A percentile compares a stretch with the other conserved stretches of the same genome.
phyloP scores from a whole-genome alignment of 2,888 invertebrate genomes.

The Dryobota labecula region DNA sequence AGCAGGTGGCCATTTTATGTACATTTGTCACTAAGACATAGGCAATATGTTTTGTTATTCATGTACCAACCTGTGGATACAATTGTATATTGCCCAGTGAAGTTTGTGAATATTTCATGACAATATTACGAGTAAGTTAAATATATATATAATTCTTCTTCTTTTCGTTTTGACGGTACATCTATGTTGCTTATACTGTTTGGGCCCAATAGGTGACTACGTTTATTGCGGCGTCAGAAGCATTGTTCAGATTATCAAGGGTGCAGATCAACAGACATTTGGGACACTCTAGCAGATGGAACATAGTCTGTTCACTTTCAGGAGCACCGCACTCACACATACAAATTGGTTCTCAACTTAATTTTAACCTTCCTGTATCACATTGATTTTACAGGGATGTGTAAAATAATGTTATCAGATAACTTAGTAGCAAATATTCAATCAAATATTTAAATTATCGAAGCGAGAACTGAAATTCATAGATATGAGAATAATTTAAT shows the following conservation, averaged over 20 bases:
- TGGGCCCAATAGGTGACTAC: neutral
- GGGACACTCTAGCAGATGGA: neutral
- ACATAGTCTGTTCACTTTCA: neutral
- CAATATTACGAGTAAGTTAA: neutral
- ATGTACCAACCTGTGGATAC: neutral
- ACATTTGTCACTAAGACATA: too few species aligned
- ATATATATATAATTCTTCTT: too few species aligned
- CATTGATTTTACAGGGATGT: neutral
- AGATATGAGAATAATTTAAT: slow-evolving; percentile 14
- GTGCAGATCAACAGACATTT: neutral
- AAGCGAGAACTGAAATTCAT: slow-evolving; percentile 12
- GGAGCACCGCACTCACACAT: neutral
- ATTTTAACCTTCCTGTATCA: neutral
- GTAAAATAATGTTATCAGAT: neutral
- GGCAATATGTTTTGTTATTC: too few species aligned
- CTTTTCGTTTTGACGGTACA: neutral
- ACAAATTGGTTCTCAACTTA: neutral
- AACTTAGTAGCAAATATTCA: slow-evolving; percentile 4
- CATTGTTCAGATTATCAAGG: neutral
- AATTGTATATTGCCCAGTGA: neutral
- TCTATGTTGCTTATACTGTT: neutral
- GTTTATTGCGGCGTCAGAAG: neutral
- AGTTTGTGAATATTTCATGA: neutral
- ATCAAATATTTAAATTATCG: slow-evolving; percentile 5
- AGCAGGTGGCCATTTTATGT: too few species aligned